Conservation (phyloP, 2,888 invertebrate genomes). For the Amphipoea lucens region DNA sequence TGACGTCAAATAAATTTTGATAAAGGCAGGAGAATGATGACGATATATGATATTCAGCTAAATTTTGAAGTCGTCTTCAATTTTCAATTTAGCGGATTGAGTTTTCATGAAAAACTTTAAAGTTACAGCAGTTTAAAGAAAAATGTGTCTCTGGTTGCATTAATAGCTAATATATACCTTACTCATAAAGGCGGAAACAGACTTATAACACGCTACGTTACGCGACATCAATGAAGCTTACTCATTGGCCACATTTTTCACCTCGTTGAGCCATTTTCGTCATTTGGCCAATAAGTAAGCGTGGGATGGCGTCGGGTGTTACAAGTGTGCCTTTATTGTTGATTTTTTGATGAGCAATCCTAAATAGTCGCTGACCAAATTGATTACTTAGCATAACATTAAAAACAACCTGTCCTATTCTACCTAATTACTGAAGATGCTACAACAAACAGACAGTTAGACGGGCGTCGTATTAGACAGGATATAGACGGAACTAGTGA, state of each 20-base stretch:
- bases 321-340: background rate
- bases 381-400: background rate
- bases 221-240: no score
- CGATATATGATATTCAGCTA: no score
- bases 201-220: no score
- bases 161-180: background rate
- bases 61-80: no score
- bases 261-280: no score
- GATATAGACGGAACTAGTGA: constrained; percentile 17
- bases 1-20: no score
- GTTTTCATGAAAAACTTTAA: background rate
- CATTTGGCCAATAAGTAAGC: no score
- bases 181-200: no score
- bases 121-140: background rate
- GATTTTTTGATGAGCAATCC: background rate
- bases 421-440: background rate
- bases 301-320: no score
- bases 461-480: constrained; percentile 7
- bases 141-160: background rate
- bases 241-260: no score
- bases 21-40: no score
- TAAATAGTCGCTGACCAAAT: background rate
- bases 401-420: background rate
- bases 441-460: constrained; percentile 8
- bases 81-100: no score